Evolutionary conservation across 2,113 vertebrate species (phyloP).

Genomic region (Sylvietta virens): DNA sequence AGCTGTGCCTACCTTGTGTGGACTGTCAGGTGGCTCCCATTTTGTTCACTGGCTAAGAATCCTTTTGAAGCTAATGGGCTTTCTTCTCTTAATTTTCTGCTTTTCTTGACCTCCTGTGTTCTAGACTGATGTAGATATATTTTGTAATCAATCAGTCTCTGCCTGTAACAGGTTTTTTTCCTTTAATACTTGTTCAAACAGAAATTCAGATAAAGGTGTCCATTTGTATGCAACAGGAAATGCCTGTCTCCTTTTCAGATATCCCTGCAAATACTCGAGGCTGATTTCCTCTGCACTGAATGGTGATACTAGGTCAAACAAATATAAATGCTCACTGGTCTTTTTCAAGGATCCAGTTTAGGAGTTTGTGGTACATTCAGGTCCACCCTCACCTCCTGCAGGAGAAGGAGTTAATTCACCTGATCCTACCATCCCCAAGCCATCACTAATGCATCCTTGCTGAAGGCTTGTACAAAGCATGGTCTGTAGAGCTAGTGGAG

Average conservation of each 20-base stretch:
- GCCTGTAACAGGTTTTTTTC: slow-evolving; percentile 52
- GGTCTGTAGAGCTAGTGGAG: neutral
- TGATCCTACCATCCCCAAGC: neutral
- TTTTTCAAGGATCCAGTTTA: neutral
- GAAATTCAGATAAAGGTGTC: slow-evolving; percentile 75
- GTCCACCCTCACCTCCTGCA: neutral
- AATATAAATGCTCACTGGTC: neutral
- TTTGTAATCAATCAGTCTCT: slow-evolving; percentile 71
- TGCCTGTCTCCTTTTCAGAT: slow-evolving; percentile 73
- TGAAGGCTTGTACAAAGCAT: neutral
- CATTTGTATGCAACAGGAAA: slow-evolving; percentile 72
- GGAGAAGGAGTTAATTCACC: neutral
- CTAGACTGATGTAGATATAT: slow-evolving; percentile 56
- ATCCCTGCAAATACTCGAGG: slow-evolving; percentile 60
- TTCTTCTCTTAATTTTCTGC: slow-evolving; percentile 4
- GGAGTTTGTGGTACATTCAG: neutral
- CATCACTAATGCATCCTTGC: neutral
- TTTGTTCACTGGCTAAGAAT: neutral
- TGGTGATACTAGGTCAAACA: neutral
- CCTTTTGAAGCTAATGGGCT: neutral
- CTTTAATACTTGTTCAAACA: slow-evolving; percentile 75
- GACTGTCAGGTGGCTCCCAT: neutral
- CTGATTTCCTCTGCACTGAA: slow-evolving; percentile 40
- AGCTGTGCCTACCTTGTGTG: neutral
- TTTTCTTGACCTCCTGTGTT: slow-evolving; percentile 60